phyloP scores from a whole-genome alignment of 2,797 vertebrate genomes.

The Poecilia velifera region DNA sequence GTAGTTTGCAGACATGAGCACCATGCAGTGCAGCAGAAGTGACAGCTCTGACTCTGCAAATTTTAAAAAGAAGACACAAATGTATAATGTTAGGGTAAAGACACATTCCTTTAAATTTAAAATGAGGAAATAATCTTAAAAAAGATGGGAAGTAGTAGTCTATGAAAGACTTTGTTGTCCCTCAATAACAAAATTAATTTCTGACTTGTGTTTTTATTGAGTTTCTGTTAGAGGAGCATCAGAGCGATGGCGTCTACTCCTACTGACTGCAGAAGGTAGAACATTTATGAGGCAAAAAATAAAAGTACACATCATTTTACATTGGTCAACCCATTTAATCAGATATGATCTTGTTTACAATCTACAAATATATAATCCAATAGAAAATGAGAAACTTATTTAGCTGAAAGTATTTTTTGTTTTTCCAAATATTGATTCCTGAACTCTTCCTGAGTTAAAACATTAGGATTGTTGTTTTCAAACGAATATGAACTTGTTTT shows the following conservation, averaged over 20 bases:
- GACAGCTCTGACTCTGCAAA: slow-evolving; percentile 87
- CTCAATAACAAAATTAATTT: background rate
- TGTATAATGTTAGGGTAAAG: background rate
- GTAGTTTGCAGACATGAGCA: slow-evolving; percentile 89
- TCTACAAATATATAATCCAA: background rate
- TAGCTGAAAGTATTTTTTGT: background rate
- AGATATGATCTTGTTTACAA: background rate
- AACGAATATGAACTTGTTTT: too few relatives aligned
- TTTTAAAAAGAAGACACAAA: background rate
- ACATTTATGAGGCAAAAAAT: background rate
- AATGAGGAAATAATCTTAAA: background rate
- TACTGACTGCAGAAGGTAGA: background rate
- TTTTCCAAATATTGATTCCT: background rate
- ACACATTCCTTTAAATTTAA: background rate
- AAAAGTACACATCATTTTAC: background rate
- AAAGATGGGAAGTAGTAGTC: background rate
- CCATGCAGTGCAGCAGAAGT: slow-evolving; percentile 88
- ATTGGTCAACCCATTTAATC: background rate
- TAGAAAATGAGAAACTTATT: background rate
- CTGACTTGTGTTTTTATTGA: background rate
- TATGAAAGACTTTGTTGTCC: background rate
- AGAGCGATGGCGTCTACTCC: background rate
- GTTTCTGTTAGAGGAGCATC: background rate
- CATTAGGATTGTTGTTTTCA: too few relatives aligned
- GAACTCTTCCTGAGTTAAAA: too few relatives aligned